Percentiles rank a stretch among this genome's conserved stretches.
Evolutionary conservation across 2,888 invertebrate genomes (phyloP).

Genomic region (Byasa hedistus): DNA sequence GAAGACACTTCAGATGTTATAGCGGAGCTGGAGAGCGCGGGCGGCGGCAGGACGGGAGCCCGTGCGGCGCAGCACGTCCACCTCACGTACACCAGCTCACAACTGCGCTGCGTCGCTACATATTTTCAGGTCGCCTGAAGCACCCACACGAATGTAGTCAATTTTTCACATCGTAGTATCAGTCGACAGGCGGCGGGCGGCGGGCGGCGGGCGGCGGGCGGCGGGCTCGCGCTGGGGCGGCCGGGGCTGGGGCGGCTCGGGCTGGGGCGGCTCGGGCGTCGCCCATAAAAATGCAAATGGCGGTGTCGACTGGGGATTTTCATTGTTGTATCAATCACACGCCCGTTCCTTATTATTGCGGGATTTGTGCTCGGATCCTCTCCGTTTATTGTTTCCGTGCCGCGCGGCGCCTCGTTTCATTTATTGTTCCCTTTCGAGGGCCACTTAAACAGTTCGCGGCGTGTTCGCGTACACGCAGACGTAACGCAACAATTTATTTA

Average conservation of each 20-base stretch:
- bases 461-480: neutral
- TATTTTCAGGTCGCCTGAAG: conserved; percentile 10
- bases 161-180: conserved; percentile 27
- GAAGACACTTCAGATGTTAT: too few relatives aligned
- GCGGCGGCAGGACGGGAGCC: too few relatives aligned
- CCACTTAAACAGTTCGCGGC: conserved; percentile 27
- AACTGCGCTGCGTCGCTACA: too few relatives aligned
- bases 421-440: conserved; percentile 28
- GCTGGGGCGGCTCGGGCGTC: conserved; percentile 46
- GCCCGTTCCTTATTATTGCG: conserved; percentile 64
- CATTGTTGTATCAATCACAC: conserved; percentile 73
- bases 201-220: conserved; percentile 39
- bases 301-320: conserved; percentile 78
- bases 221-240: conserved; percentile 35
- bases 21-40: too few relatives aligned
- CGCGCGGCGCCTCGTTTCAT: conserved; percentile 32
- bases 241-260: conserved; percentile 35
- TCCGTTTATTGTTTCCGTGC: conserved; percentile 61
- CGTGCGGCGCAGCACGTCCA: too few relatives aligned
- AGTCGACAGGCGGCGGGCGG: conserved; percentile 16
- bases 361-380: conserved; percentile 54
- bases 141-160: conserved; percentile 25
- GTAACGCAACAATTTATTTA: too few relatives aligned
- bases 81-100: too few relatives aligned
- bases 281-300: conserved; percentile 80